Evolutionary conservation across 2,113 vertebrate species (phyloP), one percentile per base, ranked within the genome.

Genomic region (Alces alces): DNA sequence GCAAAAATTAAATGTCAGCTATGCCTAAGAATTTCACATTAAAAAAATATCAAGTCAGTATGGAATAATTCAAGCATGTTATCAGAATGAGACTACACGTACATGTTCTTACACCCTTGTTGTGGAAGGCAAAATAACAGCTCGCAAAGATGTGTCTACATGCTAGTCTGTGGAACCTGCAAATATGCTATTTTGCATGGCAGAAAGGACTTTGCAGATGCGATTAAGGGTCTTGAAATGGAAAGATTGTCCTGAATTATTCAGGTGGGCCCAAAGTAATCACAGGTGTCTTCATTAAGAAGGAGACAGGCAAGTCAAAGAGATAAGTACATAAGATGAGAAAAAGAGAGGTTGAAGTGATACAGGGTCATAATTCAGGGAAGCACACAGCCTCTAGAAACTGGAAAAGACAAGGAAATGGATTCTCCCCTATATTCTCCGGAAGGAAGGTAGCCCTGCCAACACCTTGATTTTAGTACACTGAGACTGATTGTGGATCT

Each of bases 1-100:
- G 14, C 43, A 33, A 96, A 97, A 96, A 95, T 97, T 85, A 93
- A 86, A 93, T 90, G 36, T 96, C 58, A 25, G 6, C 82, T 93
- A 85, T 92, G n/a, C 54, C 55, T 93, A 60, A 61, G 52, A 78
- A 96, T 94, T 96, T 92, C 60, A 80, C 17, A n/a, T 70, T 84
- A 47, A 93, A 96, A 96, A 66, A 50, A 91, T 82, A 60, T 57
- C 16, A 78, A 25, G 23, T 90, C 25, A 84, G 66, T 28, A 16
- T 86, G 47, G 45, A 96, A 84, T 25, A 86, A 86, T 79, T 78
- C 45, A 92, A 93, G 52, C 76, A 14, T 39, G 39, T 45, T 58
- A 61, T 57, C 58, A 70, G 61, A 89, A 60, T 28, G 17, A 92
- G 45, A 57, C 28, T 54, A 36, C 5, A 21, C 5, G 15, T 17